Percentiles rank a stretch among this genome's conserved stretches.
Evolutionary conservation across 92 coral and sea anemone genomes (phyloP).

Genomic region (Palythoa grandis): DNA sequence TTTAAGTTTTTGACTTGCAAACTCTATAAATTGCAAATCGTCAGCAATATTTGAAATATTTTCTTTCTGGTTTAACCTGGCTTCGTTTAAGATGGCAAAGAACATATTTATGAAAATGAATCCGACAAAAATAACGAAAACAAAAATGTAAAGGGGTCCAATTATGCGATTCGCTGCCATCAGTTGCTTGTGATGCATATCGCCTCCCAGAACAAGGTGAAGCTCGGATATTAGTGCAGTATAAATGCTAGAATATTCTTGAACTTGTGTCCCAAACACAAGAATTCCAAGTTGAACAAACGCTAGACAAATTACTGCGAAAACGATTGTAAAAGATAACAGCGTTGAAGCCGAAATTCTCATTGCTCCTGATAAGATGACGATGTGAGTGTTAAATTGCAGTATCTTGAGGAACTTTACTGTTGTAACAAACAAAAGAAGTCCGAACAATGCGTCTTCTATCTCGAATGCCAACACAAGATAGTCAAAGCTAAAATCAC

Average conservation of each 20-base stretch:
- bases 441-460: conserved; percentile 58
- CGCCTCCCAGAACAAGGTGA: conserved; percentile 67
- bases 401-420: conserved; percentile 61
- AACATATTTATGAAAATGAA: conserved; percentile 66
- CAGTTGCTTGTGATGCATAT: conserved; percentile 47
- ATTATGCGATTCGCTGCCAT: conserved; percentile 52
- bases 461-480: conserved; percentile 51
- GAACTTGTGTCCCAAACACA: conserved; percentile 55
- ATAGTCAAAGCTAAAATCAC: conserved; percentile 68
- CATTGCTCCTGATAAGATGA: conserved; percentile 57
- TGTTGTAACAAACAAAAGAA: conserved; percentile 63
- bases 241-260: conserved; percentile 56
- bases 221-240: conserved; percentile 60
- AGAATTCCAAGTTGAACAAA: conserved; percentile 69
- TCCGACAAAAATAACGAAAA: conserved; percentile 58
- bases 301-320: conserved; percentile 61
- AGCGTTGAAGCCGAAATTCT: conserved; percentile 47
- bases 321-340: conserved; percentile 57
- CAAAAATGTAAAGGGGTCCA: conserved; percentile 56
- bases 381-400: conserved; percentile 50
- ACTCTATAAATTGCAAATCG: conserved; percentile 17
- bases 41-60: conserved; percentile 14
- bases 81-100: conserved; percentile 56
- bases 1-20: conserved; percentile 22
- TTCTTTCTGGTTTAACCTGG: conserved; percentile 38